Base-by-base conservation (phyloP, 2,113 vertebrate species). In the Scolopax mira region DNA sequence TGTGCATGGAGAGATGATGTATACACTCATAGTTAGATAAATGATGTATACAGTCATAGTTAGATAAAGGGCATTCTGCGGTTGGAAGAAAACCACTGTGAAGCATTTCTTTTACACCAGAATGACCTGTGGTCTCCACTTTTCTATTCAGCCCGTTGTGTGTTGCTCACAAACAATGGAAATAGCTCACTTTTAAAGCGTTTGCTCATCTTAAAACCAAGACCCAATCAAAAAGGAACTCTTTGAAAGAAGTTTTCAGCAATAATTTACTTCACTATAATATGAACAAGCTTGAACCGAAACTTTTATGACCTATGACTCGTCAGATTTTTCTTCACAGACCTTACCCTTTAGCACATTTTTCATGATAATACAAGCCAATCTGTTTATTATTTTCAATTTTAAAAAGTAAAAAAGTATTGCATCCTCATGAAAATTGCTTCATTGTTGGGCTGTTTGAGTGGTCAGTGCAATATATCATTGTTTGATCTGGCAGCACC, bases 401-500 rank as follows among this genome's bases (percentile, higher is more conserved):
- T 95, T 93, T 0, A 94, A 88, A 95, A 72, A 83, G 74, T 61
- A 80, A 91, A 92, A 90, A 95, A 88, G 13, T 75, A 89, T 90
- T 24, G 79, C 93, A 95, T 95, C 86, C 62, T 93, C 78, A 67
- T 77, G 96, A 96, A 97, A 95, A 97, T 91, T 95, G 94, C 84
- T 96, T 96, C 93, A 95, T 85, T 89, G 83, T 70, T 95, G 87
- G 87, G 92, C 79, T 82, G 41, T 91, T 97, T 67, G 94, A 97
- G 79, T 95, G 96, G 96, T 88, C 94, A 97, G 91, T 33, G 82
- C 87, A 95, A 97, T 97, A 96, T 92, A 96, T 97, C 94, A 96
- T 93, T 95, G 96, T 96, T 97, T 97, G 96, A 97, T 97, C 96
- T 97, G 94, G 94, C 95, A 97, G 89, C 94, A 61, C 74, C 85